phyloP scores from a whole-genome alignment of 1,140 invertebrate genomes.

The Drosophila littoralis region DNA sequence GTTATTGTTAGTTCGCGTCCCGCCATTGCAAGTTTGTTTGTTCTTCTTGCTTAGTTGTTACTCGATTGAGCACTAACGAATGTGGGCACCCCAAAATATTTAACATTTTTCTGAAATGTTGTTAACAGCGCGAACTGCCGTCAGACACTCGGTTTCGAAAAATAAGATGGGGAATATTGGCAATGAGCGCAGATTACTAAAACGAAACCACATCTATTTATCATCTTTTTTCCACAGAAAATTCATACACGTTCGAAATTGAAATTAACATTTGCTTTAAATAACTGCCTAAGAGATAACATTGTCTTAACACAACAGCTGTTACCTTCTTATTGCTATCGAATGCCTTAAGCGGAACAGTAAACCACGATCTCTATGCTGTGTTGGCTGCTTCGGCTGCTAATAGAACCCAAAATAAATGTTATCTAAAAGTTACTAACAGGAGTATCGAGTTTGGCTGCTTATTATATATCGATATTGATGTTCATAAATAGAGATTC shows the following conservation, averaged over 20 bases:
- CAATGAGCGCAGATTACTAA: no score
- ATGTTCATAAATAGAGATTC: no score
- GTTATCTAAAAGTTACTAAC: no score
- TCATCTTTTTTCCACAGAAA: no score
- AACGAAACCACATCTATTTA: no score
- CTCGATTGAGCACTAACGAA: background rate
- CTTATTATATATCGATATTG: no score
- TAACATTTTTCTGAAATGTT: slow-evolving; percentile 6
- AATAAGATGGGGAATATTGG: no score
- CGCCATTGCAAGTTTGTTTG: slow-evolving; percentile 49
- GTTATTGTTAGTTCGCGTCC: slow-evolving; percentile 47
- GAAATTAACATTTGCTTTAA: background rate
- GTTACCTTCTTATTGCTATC: background rate
- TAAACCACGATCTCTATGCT: background rate
- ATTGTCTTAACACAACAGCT: background rate
- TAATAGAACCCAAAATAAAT: no score
- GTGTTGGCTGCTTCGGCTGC: background rate
- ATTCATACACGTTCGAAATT: background rate
- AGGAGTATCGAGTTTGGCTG: no score
- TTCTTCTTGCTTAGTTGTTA: slow-evolving; percentile 13
- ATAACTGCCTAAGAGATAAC: background rate
- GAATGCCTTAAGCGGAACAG: background rate
- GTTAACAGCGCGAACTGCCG: background rate
- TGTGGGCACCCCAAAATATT: slow-evolving; percentile 6
- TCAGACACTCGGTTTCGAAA: no score